Evolutionary conservation across 2,113 vertebrate species (phyloP).

Genomic region (Petroica traversi): DNA sequence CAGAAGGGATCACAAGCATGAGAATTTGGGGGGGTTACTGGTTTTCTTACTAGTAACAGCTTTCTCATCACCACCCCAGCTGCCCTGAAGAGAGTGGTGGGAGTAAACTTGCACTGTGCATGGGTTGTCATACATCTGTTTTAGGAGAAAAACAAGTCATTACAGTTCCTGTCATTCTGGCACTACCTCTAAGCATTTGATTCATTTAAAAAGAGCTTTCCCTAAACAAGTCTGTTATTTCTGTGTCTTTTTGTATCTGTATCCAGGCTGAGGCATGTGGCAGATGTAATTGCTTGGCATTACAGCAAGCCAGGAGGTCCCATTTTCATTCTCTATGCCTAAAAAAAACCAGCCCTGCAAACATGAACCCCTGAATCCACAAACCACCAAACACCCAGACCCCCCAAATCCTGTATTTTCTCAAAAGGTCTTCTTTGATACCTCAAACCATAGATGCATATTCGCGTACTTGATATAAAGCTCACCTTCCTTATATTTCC

Average conservation of each 20-base stretch:
- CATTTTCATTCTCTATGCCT: neutral
- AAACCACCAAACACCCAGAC: rapidly evolving
- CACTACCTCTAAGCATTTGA: neutral
- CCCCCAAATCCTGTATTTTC: neutral
- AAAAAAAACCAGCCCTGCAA: neutral
- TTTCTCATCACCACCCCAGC: neutral
- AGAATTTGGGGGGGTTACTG: neutral
- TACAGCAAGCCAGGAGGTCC: neutral
- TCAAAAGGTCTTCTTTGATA: neutral
- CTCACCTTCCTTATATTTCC: neutral
- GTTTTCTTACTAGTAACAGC: neutral
- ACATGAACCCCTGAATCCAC: rapidly evolving
- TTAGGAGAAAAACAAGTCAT: neutral
- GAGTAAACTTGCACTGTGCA: neutral
- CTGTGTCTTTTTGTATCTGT: neutral
- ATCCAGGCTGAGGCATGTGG: neutral
- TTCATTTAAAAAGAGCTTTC: neutral
- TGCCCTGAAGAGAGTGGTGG: neutral
- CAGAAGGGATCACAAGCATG: neutral
- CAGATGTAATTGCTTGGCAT: neutral
- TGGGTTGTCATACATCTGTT: neutral
- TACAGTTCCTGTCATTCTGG: neutral
- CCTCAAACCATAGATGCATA: neutral
- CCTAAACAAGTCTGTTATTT: neutral
- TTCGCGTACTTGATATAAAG: neutral